Conservation (phyloP, 2,113 vertebrate genomes). For the Reinhardtius hippoglossoides region DNA sequence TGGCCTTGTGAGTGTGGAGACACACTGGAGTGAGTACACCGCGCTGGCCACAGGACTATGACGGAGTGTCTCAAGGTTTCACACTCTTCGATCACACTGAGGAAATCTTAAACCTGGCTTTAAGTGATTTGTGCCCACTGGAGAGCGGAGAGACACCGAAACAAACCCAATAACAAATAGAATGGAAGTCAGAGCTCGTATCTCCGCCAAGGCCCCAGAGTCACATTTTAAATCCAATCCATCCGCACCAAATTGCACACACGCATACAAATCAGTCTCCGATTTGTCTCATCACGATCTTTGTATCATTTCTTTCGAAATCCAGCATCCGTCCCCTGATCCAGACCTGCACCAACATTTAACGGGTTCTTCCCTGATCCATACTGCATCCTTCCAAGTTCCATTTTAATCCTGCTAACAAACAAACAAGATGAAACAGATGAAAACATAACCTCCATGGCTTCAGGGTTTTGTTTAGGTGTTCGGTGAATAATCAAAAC, state of each 20-base stretch:
- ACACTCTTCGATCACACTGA: not conserved
- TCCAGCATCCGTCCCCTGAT: too few relatives aligned
- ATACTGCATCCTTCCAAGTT: too few relatives aligned
- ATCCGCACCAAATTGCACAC: too few relatives aligned
- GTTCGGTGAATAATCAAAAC: not conserved
- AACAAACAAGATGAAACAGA: too few relatives aligned
- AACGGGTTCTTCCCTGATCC: too few relatives aligned
- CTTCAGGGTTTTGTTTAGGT: not conserved
- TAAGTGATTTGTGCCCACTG: constrained; percentile 1
- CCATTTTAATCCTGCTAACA: too few relatives aligned
- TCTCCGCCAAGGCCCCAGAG: not conserved
- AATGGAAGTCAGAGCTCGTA: not conserved
- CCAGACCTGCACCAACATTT: too few relatives aligned
- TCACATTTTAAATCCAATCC: not conserved
- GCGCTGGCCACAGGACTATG: constrained; percentile 1
- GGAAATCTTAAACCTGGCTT: constrained; percentile 18
- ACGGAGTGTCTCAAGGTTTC: constrained; percentile 14
- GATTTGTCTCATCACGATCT: too few relatives aligned
- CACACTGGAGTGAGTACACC: not conserved
- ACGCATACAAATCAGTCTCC: too few relatives aligned
- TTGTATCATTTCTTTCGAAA: too few relatives aligned
- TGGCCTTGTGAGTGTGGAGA: constrained; percentile 20
- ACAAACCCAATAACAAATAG: not conserved
- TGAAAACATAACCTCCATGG: too few relatives aligned
- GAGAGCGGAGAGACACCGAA: not conserved